Evolutionary conservation across 2,797 vertebrate genomes (phyloP), one percentile per base, ranked within the genome.

Genomic region (Sebastes iracundus): DNA sequence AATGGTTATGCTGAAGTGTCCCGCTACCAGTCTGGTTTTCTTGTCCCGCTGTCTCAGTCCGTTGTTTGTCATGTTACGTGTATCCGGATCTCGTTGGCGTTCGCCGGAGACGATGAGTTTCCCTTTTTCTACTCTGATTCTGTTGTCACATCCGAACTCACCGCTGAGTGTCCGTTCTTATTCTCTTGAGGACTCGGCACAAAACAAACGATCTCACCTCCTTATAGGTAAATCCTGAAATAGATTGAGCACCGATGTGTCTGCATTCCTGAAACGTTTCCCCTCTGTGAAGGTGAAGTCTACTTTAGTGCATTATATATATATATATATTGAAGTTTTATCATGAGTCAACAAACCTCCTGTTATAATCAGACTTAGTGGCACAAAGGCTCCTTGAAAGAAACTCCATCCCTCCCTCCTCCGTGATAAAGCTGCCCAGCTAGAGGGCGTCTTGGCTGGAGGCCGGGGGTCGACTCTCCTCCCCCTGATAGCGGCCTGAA

Each of bases 401-500:
- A 16, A 20, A 0, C 30, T 4, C 2, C 16, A 6, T 16, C 58
- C 72, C 71, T 67, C 72, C 77, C 30, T 38, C 10, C 46, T 22
- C 22, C 38, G n/a, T 65, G 84, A 89, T 86, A 72, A 87, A 55
- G 46, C 65, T 60, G 38, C 72, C 77, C 75, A 82, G 28, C 80
- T 79, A n/a, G 49, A 74, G 80, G 75, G 46, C 20, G 10, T 79
- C 80, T 33, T 27, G 80, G 70, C 63, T 30, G 80, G 61, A 5
- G 65, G 33, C 13, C 4, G 30, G 42, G 55, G 69, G 20, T 16
- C 14, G 23, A 3, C 61, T 25, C 79, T 49, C 10, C 59, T 32
- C 52, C 0, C 52, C 18, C 82, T 79, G 86, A 85, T 88, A 84
- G 63, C 5, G 27, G 79, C 86, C 79, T 89, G 79, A 78, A 79